These are phyloP conservation scores for Periophthalmodon schlosseri DNA, from an alignment of 2,113 vertebrate species.

Conservation along the genomic window DNA sequence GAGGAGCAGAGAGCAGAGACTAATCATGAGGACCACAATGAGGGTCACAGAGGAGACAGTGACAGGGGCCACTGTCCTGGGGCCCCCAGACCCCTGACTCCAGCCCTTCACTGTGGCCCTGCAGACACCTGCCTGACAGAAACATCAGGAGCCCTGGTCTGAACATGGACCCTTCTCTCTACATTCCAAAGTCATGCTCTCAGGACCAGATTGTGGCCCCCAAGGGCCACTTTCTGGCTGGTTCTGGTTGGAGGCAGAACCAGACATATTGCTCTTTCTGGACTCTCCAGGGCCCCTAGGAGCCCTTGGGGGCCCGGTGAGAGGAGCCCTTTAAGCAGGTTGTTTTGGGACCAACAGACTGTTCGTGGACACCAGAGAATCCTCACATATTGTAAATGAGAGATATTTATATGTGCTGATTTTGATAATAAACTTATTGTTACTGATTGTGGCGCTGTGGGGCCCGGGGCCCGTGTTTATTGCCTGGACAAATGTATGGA, in stretches of 20 bases:
- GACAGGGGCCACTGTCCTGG: neutral
- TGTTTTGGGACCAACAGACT: constrained; percentile 53
- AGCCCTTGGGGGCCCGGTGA: constrained; percentile 43
- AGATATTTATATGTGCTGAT: constrained; percentile 80
- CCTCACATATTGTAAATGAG: constrained; percentile 88
- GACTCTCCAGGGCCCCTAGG: neutral
- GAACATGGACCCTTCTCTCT: neutral
- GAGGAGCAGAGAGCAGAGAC: neutral
- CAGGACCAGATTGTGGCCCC: neutral
- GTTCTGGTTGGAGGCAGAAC: neutral
- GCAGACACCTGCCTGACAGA: neutral
- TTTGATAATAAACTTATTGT: constrained; percentile 88
- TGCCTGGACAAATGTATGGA: constrained; percentile 95
- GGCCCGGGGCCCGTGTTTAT: constrained; percentile 86
- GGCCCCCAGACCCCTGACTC: neutral
- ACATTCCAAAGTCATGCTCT: constrained; percentile 79
- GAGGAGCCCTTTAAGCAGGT: constrained; percentile 65
- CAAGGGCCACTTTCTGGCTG: neutral
- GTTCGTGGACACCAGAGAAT: constrained; percentile 81
- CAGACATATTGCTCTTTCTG: neutral
- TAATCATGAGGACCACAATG: neutral
- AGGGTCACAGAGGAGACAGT: neutral
- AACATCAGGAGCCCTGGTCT: neutral
- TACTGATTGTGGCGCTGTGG: constrained; percentile 59
- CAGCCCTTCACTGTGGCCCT: neutral